phyloP scores from a whole-genome alignment of 2,797 vertebrate species.

The Heliangelus exortis region DNA sequence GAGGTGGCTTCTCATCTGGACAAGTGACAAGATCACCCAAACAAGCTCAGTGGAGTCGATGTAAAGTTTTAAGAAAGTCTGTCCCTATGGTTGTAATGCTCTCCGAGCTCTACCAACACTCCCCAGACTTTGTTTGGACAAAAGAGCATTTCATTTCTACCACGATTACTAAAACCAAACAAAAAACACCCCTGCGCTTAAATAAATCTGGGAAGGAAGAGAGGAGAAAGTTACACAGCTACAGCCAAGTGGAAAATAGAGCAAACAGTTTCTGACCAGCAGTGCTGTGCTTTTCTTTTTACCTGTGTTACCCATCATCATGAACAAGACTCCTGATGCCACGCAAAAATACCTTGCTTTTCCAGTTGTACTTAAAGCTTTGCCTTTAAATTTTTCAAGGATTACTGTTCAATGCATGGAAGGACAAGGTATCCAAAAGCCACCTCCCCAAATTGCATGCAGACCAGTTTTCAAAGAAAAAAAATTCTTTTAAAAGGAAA shows the following conservation, averaged over 20 bases:
- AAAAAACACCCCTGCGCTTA: neutral
- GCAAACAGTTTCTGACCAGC: neutral
- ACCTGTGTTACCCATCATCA: neutral
- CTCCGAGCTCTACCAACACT: rapidly evolving
- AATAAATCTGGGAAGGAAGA: neutral
- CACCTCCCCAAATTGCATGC: neutral
- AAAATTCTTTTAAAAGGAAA: neutral
- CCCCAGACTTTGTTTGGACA: neutral
- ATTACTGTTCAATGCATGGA: rapidly evolving
- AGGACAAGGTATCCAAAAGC: neutral
- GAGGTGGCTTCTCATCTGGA: neutral
- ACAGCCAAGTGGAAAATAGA: neutral
- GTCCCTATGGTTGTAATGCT: neutral
- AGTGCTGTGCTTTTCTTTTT: neutral
- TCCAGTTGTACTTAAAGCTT: neutral
- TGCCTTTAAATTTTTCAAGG: neutral
- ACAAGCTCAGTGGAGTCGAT: neutral
- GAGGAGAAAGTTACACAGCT: neutral
- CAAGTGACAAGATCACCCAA: neutral
- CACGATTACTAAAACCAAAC: neutral
- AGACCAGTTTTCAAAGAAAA: neutral
- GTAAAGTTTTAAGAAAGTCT: neutral
- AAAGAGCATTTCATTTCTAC: neutral
- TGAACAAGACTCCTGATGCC: neutral
- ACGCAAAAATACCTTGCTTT: neutral